Conservation (phyloP, 2,113 vertebrate species). For the Cynocephalus volans region DNA sequence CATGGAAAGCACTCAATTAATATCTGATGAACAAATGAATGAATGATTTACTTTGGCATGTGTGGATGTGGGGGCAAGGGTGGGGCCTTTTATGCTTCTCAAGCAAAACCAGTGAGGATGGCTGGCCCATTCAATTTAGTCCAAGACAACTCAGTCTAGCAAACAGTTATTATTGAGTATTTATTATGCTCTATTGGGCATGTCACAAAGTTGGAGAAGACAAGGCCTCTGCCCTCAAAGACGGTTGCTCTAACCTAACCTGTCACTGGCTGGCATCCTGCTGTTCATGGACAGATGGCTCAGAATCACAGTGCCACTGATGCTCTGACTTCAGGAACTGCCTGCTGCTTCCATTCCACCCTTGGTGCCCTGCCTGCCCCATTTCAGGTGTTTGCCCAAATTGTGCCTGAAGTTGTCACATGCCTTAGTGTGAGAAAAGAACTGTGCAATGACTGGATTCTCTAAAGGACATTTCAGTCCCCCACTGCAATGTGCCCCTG, state of each 20-base stretch:
- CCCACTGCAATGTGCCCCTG: not conserved
- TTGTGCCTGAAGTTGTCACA: not conserved
- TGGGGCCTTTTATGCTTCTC: constrained; percentile 5
- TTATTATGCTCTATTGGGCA: constrained; percentile 71
- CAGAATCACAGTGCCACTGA: not conserved
- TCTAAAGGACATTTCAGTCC: not conserved
- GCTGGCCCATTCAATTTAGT: constrained; percentile 39
- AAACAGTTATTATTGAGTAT: constrained; percentile 61
- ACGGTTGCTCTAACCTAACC: constrained; percentile 52
- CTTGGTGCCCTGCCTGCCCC: not conserved
- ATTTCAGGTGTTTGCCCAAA: constrained; percentile 32
- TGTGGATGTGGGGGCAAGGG: not conserved
- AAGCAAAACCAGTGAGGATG: constrained; percentile 35
- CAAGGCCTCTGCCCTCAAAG: constrained; percentile 37
- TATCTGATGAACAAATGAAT: not conserved
- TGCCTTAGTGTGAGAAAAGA: not conserved
- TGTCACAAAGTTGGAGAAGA: constrained; percentile 54
- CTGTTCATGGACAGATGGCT: constrained; percentile 44
- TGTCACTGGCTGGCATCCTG: constrained; percentile 20
- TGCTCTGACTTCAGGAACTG: not conserved
- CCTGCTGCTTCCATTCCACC: not conserved
- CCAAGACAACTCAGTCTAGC: constrained; percentile 53
- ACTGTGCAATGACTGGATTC: not conserved
- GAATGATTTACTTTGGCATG: not conserved
- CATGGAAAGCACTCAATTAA: not conserved